Percentiles rank a stretch among this genome's conserved stretches.
Conservation (phyloP, 2,113 vertebrate genomes). For the Rhynchomys soricoides region DNA sequence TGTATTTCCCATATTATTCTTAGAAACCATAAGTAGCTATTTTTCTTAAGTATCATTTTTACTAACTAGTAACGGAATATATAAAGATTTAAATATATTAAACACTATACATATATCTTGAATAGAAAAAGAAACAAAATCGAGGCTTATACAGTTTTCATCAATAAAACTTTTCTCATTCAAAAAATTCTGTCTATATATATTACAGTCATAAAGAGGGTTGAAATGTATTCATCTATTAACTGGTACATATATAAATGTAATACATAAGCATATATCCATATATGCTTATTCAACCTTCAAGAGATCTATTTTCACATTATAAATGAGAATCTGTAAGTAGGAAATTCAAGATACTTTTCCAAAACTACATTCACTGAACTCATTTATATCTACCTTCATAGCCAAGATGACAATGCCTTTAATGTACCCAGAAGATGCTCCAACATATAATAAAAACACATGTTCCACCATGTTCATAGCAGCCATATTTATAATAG, state of each 20-base stretch:
- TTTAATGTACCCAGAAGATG: too few relatives aligned
- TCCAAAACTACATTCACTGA: neutral
- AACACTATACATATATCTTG: neutral
- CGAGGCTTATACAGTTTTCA: neutral
- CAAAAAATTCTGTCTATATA: neutral
- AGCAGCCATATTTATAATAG: too few relatives aligned
- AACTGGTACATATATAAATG: neutral
- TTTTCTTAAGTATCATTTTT: neutral
- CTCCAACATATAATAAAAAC: too few relatives aligned
- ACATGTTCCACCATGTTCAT: too few relatives aligned
- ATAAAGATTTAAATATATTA: neutral
- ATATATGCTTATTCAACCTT: neutral
- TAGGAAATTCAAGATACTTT: neutral
- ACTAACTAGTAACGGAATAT: neutral
- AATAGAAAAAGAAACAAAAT: neutral
- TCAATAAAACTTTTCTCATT: neutral
- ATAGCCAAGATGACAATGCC: neutral
- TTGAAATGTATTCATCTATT: neutral
- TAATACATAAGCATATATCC: neutral
- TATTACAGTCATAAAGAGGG: neutral
- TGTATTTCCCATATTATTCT: neutral
- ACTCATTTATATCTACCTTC: neutral
- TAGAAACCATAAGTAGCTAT: neutral
- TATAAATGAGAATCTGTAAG: slow-evolving; percentile 16
- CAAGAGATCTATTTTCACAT: neutral